These are phyloP conservation scores for Oreochromis aureus DNA, from an alignment of 2,113 vertebrate species.

Conservation along the genomic window DNA sequence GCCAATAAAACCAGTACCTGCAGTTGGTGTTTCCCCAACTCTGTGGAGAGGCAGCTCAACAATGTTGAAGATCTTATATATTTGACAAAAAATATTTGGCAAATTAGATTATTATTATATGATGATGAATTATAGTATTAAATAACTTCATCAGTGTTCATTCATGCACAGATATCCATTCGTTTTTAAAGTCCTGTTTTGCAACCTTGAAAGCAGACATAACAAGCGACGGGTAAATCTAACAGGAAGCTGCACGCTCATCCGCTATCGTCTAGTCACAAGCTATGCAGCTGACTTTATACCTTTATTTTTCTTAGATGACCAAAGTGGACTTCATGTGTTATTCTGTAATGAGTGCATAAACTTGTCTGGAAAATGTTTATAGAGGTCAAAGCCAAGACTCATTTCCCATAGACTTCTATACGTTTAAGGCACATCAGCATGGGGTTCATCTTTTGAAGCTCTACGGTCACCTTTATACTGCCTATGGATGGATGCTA, in stretches of 20 bases:
- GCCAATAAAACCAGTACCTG: not conserved
- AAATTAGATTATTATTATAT: not conserved
- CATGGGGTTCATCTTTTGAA: not conserved
- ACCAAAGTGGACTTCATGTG: not conserved
- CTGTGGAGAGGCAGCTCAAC: not conserved
- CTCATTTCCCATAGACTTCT: not conserved
- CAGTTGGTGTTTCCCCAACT: not conserved
- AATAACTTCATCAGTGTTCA: not conserved
- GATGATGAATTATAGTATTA: not conserved
- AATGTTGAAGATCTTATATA: not conserved
- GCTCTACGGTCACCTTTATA: not conserved
- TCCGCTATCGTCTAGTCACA: rapidly evolving
- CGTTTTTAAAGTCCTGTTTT: not conserved
- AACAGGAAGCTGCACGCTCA: not conserved
- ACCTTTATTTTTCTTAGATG: not conserved
- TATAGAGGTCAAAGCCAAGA: not conserved
- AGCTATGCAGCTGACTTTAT: not conserved
- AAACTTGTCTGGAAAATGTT: not conserved
- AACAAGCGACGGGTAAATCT: not conserved
- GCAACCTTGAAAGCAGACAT: rapidly evolving
- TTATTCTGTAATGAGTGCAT: not conserved
- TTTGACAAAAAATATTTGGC: not conserved
- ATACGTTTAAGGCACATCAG: rapidly evolving
- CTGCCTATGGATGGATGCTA: rapidly evolving
- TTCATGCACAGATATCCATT: not conserved